phyloP scores from a whole-genome alignment of 1,140 invertebrate species.

The Augochlora pura region DNA sequence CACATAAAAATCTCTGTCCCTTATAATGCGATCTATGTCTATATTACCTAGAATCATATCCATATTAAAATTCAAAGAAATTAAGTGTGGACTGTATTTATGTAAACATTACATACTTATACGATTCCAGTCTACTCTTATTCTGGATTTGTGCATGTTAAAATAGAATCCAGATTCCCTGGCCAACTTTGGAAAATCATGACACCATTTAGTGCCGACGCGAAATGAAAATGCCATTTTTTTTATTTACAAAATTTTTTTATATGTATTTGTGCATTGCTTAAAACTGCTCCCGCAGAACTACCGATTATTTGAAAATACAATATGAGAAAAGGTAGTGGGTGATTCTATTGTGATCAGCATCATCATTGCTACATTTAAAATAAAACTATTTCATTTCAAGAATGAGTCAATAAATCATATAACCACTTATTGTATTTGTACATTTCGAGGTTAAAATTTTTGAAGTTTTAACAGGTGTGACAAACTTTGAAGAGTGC shows the following conservation, averaged over 20 bases:
- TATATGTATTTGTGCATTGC: slow-evolving; percentile 13
- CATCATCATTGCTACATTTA: slow-evolving; percentile 12
- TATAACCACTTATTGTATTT: slow-evolving; percentile 10
- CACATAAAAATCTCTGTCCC: slow-evolving; percentile 83
- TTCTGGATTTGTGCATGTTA: slow-evolving; percentile 81
- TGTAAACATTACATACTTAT: slow-evolving; percentile 80
- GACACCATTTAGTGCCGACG: slow-evolving; percentile 82
- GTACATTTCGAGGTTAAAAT: slow-evolving; percentile 19
- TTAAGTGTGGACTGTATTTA: neutral
- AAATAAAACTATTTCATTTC: slow-evolving; percentile 1
- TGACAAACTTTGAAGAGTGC: neutral
- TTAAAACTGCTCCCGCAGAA: neutral
- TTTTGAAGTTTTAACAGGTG: slow-evolving; percentile 18
- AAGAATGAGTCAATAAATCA: neutral
- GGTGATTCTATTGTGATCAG: slow-evolving; percentile 8
- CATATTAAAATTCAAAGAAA: neutral
- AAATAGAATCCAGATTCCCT: slow-evolving; percentile 85
- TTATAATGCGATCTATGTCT: slow-evolving; percentile 83
- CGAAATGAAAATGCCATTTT: slow-evolving; percentile 80
- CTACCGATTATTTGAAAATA: neutral
- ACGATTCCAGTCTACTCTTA: slow-evolving; percentile 84
- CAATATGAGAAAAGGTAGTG: slow-evolving; percentile 1
- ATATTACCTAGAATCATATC: slow-evolving; percentile 80
- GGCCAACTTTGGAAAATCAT: slow-evolving; percentile 85
- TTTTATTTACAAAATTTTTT: slow-evolving; percentile 26